Conservation (phyloP, 2,113 vertebrate genomes). For the Calidris pugnax region DNA sequence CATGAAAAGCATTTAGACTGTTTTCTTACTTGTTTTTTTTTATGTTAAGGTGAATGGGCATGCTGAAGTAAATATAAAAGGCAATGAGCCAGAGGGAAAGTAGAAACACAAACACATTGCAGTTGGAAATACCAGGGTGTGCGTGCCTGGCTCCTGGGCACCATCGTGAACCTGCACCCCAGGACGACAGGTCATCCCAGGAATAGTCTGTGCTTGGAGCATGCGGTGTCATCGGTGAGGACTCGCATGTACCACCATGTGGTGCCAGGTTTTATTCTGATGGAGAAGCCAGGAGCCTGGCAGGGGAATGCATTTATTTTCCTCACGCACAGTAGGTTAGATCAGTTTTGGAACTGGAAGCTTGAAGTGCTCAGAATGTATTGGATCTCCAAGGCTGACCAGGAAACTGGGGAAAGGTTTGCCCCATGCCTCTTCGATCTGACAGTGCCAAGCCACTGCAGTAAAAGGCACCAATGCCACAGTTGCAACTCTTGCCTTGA, state of each 20-base stretch:
- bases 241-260: rapidly evolving
- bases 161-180: conserved; percentile 18
- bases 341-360: not conserved
- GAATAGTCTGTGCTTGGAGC: conserved; percentile 37
- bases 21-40: not conserved
- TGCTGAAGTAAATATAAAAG: conserved; percentile 48
- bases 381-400: not conserved
- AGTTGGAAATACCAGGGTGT: conserved; percentile 42
- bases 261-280: not conserved
- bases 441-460: not conserved
- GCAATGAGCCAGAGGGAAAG: conserved; percentile 44
- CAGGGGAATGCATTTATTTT: not conserved
- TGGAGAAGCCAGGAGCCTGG: not conserved
- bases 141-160: not conserved
- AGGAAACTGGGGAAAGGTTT: not conserved
- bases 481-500: not conserved
- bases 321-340: not conserved
- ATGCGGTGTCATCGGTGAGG: rapidly evolving
- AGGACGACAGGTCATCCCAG: conserved; percentile 38
- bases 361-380: not conserved
- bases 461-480: not conserved
- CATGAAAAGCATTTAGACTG: not conserved
- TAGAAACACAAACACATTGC: conserved; percentile 15
- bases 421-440: not conserved
- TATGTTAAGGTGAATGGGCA: conserved; percentile 9